These are phyloP conservation scores for Saturnia japonica DNA, from an alignment of 2,888 invertebrate genomes.

Conservation along the genomic window DNA sequence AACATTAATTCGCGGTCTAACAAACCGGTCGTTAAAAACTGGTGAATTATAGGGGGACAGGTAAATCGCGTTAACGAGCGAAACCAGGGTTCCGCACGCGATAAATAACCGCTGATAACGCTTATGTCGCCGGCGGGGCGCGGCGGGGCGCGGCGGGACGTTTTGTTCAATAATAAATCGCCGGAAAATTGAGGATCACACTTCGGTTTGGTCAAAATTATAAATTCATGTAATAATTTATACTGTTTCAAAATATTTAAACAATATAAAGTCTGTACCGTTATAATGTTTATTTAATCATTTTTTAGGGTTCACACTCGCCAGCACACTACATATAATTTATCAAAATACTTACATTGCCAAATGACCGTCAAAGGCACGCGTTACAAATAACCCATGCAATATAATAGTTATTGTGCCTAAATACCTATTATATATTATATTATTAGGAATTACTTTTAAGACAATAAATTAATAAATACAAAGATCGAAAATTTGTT, in stretches of 20 bases:
- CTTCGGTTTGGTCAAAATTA: constrained; percentile 22
- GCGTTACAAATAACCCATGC: too few species aligned
- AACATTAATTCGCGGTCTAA: constrained; percentile 53
- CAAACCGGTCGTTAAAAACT: constrained; percentile 60
- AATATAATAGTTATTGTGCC: too few species aligned
- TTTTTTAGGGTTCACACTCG: too few species aligned
- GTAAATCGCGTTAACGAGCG: constrained; percentile 68
- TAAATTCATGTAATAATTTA: constrained; percentile 1
- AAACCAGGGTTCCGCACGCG: constrained; percentile 39
- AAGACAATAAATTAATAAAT: too few species aligned
- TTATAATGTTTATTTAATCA: too few species aligned
- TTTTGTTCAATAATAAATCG: constrained; percentile 57
- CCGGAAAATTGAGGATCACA: constrained; percentile 50
- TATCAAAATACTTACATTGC: too few species aligned
- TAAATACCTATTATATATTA: too few species aligned
- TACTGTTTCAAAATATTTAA: neutral
- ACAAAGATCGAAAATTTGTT: too few species aligned
- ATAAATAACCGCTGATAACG: constrained; percentile 65
- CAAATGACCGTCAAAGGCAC: too few species aligned
- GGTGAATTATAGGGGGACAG: constrained; percentile 65
- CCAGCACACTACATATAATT: too few species aligned
- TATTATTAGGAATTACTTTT: too few species aligned
- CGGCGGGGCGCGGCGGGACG: constrained; percentile 28
- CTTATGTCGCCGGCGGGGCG: constrained; percentile 36
- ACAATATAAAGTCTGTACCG: neutral